A percentile compares a stretch with the other conserved stretches of the same genome.
Evolutionary conservation across 1,140 invertebrate genomes (phyloP).

Genomic region (Ganaspis sp.): DNA sequence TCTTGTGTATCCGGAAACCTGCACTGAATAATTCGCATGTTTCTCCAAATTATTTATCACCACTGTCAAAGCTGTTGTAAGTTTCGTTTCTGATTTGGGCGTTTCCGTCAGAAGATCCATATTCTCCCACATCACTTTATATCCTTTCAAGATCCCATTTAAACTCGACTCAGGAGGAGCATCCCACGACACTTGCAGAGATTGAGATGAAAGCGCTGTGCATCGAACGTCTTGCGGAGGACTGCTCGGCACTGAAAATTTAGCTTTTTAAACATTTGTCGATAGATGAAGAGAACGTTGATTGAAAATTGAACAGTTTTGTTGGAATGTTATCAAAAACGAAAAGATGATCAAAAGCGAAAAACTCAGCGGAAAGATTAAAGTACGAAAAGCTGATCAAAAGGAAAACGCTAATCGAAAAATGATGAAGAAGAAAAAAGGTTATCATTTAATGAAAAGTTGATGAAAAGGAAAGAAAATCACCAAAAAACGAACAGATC

Average conservation of each 20-base stretch:
- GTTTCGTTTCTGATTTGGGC: constrained; percentile 78
- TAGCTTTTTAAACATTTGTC: neutral
- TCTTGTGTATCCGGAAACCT: constrained; percentile 89
- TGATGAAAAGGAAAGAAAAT: no score
- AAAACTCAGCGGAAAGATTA: no score
- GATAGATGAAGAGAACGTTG: no score
- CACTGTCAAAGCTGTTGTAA: constrained; percentile 82
- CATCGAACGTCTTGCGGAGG: constrained; percentile 88
- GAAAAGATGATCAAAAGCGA: no score
- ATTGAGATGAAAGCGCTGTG: constrained; percentile 87
- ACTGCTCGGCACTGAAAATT: constrained; percentile 83
- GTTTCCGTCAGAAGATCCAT: constrained; percentile 69
- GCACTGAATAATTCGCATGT: constrained; percentile 95
- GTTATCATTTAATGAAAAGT: no score
- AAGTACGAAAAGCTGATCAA: no score
- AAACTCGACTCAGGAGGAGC: constrained; percentile 87
- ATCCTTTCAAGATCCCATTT: constrained; percentile 92
- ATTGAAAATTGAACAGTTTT: no score
- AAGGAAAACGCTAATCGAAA: no score
- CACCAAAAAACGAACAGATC: no score
- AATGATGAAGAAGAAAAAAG: no score
- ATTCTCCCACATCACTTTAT: constrained; percentile 86
- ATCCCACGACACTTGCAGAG: constrained; percentile 91
- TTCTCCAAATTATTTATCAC: constrained; percentile 83
- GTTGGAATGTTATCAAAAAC: no score